Base-by-base conservation (phyloP, 2,113 vertebrate species). In the Indicator maculatus region DNA sequence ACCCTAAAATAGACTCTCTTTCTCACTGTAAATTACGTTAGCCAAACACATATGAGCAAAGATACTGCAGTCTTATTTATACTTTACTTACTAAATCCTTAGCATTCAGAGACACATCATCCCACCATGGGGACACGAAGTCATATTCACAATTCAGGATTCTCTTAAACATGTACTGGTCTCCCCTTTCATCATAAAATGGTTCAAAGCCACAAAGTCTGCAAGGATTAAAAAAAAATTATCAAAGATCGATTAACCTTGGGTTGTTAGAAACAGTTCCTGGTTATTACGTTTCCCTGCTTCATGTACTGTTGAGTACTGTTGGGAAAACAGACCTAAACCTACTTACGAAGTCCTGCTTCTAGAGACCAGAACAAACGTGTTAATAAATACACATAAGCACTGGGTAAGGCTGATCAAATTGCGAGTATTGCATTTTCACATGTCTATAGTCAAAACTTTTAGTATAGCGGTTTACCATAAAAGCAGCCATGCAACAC, bases 71-170 rank as follows among this genome's bases (percentile, higher is more conserved):
- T 66, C 72, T 93, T 11, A 19, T 84, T 93, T 91, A 72, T 75
- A 5, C 55, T 64, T 75, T 88, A 97, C 98, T 98, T 97, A 99
- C 98, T 97, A 99, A 98, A 91, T 99, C 98, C 97, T 99, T 99
- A 93, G 98, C 98, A 86, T 99, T 99, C 86, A 98, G 97, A 93
- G 98, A 99, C 33, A 99, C 98, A 66, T 99, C 98, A 96, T 99
- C 98, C 98, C 98, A 99, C 98, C 98, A 99, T 93, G 98, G 98
- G 94, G 98, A 99, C 97, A 99, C 98, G 97, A 99, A 99, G 96
- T 99, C 98, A 96, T 98, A 99, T 97, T 99, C 98, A 97, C 98
- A 99, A 93, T 98, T 99, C 78, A 99, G 97, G 96, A 99, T 98
- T 96, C 98, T 98, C 93, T 98, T 98, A 96, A 98, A 99, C 98